Conservation (phyloP, 2,888 invertebrate genomes). For the Sycophila texana region DNA sequence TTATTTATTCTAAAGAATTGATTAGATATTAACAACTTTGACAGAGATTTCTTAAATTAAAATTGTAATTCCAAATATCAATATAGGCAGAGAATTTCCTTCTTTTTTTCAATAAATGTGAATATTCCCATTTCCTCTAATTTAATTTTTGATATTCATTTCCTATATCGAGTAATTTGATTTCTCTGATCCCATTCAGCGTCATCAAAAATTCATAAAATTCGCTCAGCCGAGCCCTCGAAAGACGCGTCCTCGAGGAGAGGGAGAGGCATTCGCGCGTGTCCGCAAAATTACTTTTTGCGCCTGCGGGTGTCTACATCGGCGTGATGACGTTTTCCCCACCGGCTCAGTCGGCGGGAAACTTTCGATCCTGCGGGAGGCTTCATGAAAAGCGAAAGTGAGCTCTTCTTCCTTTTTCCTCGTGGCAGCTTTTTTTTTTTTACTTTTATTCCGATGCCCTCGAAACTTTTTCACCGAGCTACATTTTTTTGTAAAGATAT, state of each 20-base stretch:
- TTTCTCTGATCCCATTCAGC: neutral
- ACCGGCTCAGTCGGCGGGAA: slow-evolving; percentile 33
- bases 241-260: neutral
- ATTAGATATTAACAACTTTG: too few relatives aligned
- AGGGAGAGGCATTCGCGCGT: slow-evolving; percentile 10
- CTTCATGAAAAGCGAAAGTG: slow-evolving; percentile 39
- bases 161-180: too few relatives aligned
- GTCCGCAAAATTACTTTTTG: slow-evolving; percentile 42
- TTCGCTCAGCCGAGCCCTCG: slow-evolving; percentile 5
- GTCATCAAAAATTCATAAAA: slow-evolving; percentile 53
- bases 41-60: too few relatives aligned
- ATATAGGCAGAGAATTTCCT: too few relatives aligned
- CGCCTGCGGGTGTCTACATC: slow-evolving; percentile 29
- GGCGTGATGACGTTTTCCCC: neutral
- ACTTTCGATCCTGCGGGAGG: slow-evolving; percentile 16
- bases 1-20: neutral
- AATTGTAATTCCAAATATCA: too few relatives aligned
- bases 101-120: too few relatives aligned
- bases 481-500: slow-evolving; percentile 33
- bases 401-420: neutral
- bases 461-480: slow-evolving; percentile 6
- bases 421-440: neutral
- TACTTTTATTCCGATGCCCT: neutral
- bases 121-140: neutral
- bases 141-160: neutral